Base-by-base conservation (phyloP, 2,113 vertebrate genomes). In the Litocranius walleri region DNA sequence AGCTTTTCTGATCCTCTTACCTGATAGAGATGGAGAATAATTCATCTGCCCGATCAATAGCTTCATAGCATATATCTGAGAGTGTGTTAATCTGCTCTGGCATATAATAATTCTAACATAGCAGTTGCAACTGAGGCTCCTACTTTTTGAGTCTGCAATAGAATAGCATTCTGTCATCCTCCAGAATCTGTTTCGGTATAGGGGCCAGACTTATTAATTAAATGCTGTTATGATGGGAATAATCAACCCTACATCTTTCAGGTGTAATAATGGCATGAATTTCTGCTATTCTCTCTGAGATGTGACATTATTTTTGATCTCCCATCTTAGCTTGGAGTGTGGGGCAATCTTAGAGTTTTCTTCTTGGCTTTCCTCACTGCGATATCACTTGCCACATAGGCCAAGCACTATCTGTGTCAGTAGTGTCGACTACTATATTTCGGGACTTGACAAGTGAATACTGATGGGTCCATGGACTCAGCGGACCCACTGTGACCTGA, bases 41-140 rank as follows among this genome's bases (percentile, higher is more conserved):
- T 59, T 94, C 61, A 94, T 94, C 95, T 93, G 83, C 77, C 93
- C 89, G 88, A 95, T 97, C 87, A 83, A 78, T 97, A 93, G 45
- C 61, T 83, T 15, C 27, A 30, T 80, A 82, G 62, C 43, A 78
- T n/a, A 14, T 40, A 92, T 95, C 43, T 91, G 81, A 90, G 25
- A 6, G 33, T 85, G 52, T 74, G 87, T 88, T 97, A 85, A 90
- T 88, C 81, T 95, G 61, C 48, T 91, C n/a, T 62, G 45, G 48
- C 43, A 23, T 15, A 80, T 94, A 95, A 94, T 21, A 17, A 50
- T 90, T 84, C 88, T n/a, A 64, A 64, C 64, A 64, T 14, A 57
- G 80, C 90, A 97, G 59, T 16, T 54, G 52, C 16, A 54, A 54
- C 52, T 54, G 52, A 5, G 52, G 52, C 52, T 54, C 16, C 52